Evolutionary conservation across 2,888 invertebrate genomes (phyloP).

Genomic region (Eristalinus sepulchralis): DNA sequence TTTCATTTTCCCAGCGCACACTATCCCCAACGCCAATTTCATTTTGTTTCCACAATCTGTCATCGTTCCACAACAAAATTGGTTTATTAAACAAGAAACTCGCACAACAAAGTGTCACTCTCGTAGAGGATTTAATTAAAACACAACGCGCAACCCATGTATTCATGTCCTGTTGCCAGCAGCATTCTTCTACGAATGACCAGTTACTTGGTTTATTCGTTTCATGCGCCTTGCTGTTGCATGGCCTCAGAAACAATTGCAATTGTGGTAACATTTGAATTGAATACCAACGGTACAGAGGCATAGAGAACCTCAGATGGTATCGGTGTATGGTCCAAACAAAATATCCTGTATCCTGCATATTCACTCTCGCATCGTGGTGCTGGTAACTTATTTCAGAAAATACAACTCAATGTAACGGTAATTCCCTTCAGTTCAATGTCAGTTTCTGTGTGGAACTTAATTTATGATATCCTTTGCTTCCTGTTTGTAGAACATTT

Average conservation of each 20-base stretch:
- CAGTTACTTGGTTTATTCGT: background rate
- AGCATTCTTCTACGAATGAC: background rate
- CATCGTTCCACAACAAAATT: background rate
- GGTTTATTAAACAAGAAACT: background rate
- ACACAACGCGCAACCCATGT: background rate
- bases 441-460: background rate
- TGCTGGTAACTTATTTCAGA: background rate
- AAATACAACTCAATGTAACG: background rate
- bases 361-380: background rate
- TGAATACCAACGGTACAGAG: background rate
- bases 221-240: background rate
- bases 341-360: background rate
- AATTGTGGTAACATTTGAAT: background rate
- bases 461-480: background rate
- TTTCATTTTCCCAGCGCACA: too few relatives aligned
- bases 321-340: background rate
- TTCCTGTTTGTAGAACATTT: background rate
- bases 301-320: background rate
- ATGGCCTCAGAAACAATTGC: background rate
- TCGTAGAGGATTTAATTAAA: background rate
- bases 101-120: background rate
- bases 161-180: background rate
- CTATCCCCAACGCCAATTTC: too few relatives aligned
- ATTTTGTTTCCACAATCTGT: background rate
- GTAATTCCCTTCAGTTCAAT: background rate